Percentiles rank a stretch among this genome's conserved stretches.
phyloP scores from a whole-genome alignment of 2,797 vertebrate species.

The Ceryle rudis region DNA sequence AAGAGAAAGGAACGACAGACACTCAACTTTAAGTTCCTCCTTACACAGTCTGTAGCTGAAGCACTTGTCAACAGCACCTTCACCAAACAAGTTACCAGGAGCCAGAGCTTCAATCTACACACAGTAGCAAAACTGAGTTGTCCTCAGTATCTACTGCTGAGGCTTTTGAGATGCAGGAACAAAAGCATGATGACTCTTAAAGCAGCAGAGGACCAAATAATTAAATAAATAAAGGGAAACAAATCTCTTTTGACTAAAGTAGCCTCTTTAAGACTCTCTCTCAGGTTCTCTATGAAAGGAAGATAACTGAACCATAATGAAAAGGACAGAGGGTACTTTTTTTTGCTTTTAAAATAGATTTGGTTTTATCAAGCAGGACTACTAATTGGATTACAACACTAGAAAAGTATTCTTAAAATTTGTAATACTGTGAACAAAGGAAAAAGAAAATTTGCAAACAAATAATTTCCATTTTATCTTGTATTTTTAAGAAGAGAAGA shows the following conservation, averaged over 20 bases:
- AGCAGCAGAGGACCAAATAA: neutral
- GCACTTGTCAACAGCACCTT: neutral
- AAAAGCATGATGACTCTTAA: conserved; percentile 20
- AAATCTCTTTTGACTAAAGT: neutral
- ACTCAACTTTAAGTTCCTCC: neutral
- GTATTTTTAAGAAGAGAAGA: neutral
- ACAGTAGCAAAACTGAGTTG: neutral
- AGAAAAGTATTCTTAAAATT: neutral
- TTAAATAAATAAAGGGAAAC: neutral
- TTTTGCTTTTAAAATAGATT: neutral
- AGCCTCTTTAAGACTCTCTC: neutral
- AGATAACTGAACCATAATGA: neutral
- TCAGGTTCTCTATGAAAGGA: neutral
- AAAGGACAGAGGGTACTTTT: neutral
- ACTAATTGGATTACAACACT: neutral
- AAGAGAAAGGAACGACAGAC: neutral
- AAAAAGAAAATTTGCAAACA: neutral
- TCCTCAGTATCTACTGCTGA: neutral
- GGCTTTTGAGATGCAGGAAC: neutral
- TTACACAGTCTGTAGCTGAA: neutral
- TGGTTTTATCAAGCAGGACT: neutral
- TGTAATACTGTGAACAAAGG: neutral
- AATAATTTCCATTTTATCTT: neutral
- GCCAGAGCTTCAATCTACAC: neutral
- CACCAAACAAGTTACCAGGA: neutral